Base-by-base conservation (phyloP, 1,140 invertebrate species). In the Epicauta chinensis region DNA sequence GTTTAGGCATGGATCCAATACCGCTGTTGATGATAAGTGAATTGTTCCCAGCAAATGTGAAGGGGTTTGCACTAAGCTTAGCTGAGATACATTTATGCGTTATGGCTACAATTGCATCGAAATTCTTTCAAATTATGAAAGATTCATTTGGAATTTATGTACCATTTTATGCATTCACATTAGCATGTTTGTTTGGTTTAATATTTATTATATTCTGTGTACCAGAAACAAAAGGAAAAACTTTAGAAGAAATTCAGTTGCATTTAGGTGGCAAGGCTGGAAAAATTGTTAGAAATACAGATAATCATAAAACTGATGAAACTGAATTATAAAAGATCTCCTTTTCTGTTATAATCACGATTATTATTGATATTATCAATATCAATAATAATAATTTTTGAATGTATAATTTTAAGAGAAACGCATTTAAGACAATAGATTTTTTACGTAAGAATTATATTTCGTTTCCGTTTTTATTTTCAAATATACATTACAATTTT, bases 181-280 rank as follows among this genome's bases (percentile, higher is more conserved):
- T 77, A 2, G 76, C 83, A 57, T 85, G 84, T 31, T 58, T 81
- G 0, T 40, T 82, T 2, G 77, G 83, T 3, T 64, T 82, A 2
- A 50, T 84, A 7, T 89, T 82, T 61, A 77, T 83, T 35, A 68
- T 82, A 9, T 66, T 77, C 2, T 74, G 77, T 35, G 73, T 91
- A 12, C 87, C 88, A 0, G 90, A 93, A 71, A 93, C 89, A 0
- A 91, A 91, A 70, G 86, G 85, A 10, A 88, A 86, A 65, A 82
- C 83, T 1, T 77, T 90, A 35, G 80, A 82, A 51, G 67, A 70
- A 51, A 70, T 70, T 40, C 68, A 70, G 32, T 32, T 55, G 35
- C 39, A 56, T 49, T 52, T 68, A 12, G 65, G 60, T 30, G 64
- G 65, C n/a, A 47, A n/a, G n/a, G n/a, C n/a, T n/a, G n/a, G n/a